Evolutionary conservation across 2,888 invertebrate genomes (phyloP).

Genomic region (Rhodophaea formosa): DNA sequence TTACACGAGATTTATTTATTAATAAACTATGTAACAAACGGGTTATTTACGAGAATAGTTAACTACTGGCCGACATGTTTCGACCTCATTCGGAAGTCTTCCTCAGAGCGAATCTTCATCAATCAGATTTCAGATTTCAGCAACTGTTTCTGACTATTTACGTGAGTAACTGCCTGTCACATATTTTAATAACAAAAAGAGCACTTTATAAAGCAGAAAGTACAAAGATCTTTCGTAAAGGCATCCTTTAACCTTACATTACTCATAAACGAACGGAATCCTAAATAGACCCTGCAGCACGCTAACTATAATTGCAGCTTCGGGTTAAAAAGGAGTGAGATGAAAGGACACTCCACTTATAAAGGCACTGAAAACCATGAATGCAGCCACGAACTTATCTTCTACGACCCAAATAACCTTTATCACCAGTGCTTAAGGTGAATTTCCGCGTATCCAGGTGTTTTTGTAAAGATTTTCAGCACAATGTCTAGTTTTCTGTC

Average conservation of each 20-base stretch:
- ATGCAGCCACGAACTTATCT: slow-evolving; percentile 35
- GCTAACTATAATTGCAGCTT: slow-evolving; percentile 75
- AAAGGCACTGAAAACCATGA: slow-evolving; percentile 56
- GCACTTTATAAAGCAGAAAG: background rate
- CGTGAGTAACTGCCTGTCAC: no score
- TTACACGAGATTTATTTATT: no score
- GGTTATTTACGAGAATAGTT: no score
- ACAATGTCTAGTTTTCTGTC: slow-evolving; percentile 63
- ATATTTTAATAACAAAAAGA: no score
- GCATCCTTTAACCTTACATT: slow-evolving; percentile 1
- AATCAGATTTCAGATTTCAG: no score
- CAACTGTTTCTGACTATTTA: no score
- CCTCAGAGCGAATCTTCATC: no score
- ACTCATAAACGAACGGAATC: slow-evolving; percentile 36
- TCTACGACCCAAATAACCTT: slow-evolving; percentile 19
- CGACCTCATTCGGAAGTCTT: no score
- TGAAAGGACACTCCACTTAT: slow-evolving; percentile 67
- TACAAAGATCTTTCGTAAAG: background rate
- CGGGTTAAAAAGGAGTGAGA: slow-evolving; percentile 65
- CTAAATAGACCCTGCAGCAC: slow-evolving; percentile 58
- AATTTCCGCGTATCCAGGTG: background rate
- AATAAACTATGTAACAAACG: no score
- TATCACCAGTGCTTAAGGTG: background rate
- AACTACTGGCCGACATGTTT: no score
- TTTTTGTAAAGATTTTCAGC: slow-evolving; percentile 24